Evolutionary conservation across 2,797 vertebrate species (phyloP).

Genomic region (Hoplostethus mediterraneus): DNA sequence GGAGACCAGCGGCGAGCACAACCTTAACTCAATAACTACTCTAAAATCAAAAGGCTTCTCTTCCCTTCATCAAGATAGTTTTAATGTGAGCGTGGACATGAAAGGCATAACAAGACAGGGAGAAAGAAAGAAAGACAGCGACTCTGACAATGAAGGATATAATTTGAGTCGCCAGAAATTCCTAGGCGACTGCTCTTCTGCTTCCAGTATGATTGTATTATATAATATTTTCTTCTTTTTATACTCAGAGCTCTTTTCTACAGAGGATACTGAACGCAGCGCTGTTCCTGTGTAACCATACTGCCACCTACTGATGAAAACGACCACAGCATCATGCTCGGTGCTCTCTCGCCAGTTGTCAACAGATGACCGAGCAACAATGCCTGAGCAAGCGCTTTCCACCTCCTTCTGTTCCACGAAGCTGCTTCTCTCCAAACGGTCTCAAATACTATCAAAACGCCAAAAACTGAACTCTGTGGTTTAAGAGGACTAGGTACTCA

Average conservation of each 20-base stretch:
- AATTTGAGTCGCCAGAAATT: slow-evolving; percentile 66
- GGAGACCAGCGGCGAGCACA: slow-evolving; percentile 33
- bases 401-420: slow-evolving; percentile 3
- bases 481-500: too few species aligned
- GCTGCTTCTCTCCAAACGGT: background rate
- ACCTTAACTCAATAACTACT: slow-evolving; percentile 32
- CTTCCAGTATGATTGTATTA: slow-evolving; percentile 70
- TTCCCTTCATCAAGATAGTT: slow-evolving; percentile 38
- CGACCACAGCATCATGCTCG: background rate
- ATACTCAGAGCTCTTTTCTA: slow-evolving; percentile 55
- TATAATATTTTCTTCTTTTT: slow-evolving; percentile 67
- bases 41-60: slow-evolving; percentile 39
- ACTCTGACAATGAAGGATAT: slow-evolving; percentile 60
- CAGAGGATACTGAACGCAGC: slow-evolving; percentile 16
- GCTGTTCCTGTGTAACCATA: slow-evolving; percentile 51
- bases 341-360: background rate
- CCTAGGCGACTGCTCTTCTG: slow-evolving; percentile 58
- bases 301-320: slow-evolving; percentile 70
- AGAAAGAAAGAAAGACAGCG: slow-evolving; percentile 44
- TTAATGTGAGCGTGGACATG: slow-evolving; percentile 47
- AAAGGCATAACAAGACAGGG: slow-evolving; percentile 38
- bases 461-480: too few species aligned
- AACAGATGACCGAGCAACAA: slow-evolving; percentile 3
- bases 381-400: background rate
- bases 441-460: background rate